Base-by-base conservation (phyloP, 2,797 vertebrate species). In the Melanotaenia nigrans region DNA sequence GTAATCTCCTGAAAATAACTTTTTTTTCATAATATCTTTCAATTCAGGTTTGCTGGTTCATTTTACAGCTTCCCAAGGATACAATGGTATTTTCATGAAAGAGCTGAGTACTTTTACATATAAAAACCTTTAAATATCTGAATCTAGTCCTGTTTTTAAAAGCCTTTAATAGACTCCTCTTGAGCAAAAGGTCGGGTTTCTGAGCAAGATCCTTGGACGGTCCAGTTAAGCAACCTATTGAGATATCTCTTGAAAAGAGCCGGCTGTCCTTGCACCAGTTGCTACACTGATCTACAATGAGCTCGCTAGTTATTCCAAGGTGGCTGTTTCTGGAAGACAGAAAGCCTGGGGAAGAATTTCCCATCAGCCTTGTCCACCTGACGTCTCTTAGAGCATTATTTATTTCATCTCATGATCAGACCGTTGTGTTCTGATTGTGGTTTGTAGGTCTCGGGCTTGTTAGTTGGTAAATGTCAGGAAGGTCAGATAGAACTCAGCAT, bases 341-440 rank as follows among this genome's bases (percentile, higher is more conserved):
- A 73, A 61, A 80, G 79, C 76, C 65, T 82, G 65, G 20, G 65
- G 57, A 68, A 79, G 65, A 78, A 64, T 77, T 86, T 78, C 71
- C 79, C 65, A 79, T 82, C 76, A 82, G 68, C 73, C 68, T 70
- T 22, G 1, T 28, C 28, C 28, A 30, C 28, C 28, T 30, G 28
- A 30, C 49, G 1, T 65, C 62, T 77, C 64, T 74, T 51, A 33
- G 72, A 59, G 20, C 57, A 47, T 68, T 45, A 8, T 61, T 53
- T 20, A 18, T 16, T 58, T 82, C 49, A 54, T 57, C 54, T 42
- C 38, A 45, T 3, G n/a, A 59, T n/a, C 72, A 68, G 56, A 9
- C 71, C 62, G 72, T 81, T 54, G 65, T 59, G 53, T 74, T 74
- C 9, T 66, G 47, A 66, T 61, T 30, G 71, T 30, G 35, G 74